Base-by-base conservation (phyloP, 2,797 vertebrate genomes). In the Pipistrellus nathusii region DNA sequence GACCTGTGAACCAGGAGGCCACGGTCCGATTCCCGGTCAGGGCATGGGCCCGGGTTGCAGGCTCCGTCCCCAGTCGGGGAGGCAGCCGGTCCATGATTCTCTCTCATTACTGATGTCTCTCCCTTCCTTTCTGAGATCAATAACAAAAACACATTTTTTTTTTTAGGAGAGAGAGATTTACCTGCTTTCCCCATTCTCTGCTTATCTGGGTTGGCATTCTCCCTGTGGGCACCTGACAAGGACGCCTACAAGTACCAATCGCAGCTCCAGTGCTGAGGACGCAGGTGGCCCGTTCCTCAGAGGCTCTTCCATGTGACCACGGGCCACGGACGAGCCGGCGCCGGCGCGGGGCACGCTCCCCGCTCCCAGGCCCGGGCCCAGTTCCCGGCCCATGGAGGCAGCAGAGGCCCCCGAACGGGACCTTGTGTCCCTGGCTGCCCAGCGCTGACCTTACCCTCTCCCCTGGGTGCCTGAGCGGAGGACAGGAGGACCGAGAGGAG, bases 291-390 rank as follows among this genome's bases (percentile, higher is more conserved):
- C 69, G 51, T 85, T 82, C 86, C 89, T 92, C 80, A 89, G 82
- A 92, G 88, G 51, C 71, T 89, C 95, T 95, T 91, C 68, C 32
- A 27, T 46, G 59, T 92, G 94, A 88, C 78, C 85, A 69, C 7
- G 72, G 76, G 59, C 21, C 62, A 55, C 66, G 77, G 59, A 85
- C 86, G 41, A 53, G 44, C 30, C 57, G 23, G 86, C 25, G 86
- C 25, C 12, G 64, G 53, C 0, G 3, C 38, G 25, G 51, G 57
- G 48, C 32, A 25, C 5, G 21, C 48, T 8, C 64, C 73, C 86
- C 2, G 8, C 41, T n/a, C 8, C 15, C 57, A 8, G 55, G 57
- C 1, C 46, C 12, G 46, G 44, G 44, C 44, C 44, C 8, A 10
- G 13, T 51, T 5, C 48, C 9, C 41, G 30, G 86, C 66, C 62